Conservation (phyloP, 2,113 vertebrate genomes). For the Ictalurus punctatus region DNA sequence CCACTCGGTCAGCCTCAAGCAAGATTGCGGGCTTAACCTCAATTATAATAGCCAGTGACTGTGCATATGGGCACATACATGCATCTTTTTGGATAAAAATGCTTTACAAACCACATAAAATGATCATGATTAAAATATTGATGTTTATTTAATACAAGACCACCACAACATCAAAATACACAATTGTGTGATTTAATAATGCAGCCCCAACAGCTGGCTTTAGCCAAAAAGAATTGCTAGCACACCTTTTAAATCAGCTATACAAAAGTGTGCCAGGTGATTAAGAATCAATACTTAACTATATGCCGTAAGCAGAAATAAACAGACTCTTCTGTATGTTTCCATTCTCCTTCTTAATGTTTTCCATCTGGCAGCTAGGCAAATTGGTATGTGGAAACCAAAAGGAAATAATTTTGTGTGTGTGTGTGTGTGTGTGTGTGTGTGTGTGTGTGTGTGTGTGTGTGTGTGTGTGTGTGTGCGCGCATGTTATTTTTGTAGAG, state of each 20-base stretch:
- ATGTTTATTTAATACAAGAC: neutral
- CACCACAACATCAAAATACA: neutral
- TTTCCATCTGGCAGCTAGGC: neutral
- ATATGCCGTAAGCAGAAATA: neutral
- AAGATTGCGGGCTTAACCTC: slow-evolving; percentile 33
- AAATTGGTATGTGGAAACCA: neutral
- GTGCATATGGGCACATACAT: neutral
- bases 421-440: too few relatives aligned
- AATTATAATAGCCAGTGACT: slow-evolving; percentile 23
- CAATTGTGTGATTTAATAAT: neutral
- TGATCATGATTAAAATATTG: neutral
- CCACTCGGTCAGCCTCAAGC: slow-evolving; percentile 48
- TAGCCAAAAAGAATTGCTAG: neutral
- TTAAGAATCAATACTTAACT: neutral
- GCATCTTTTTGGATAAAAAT: neutral
- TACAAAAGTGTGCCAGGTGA: neutral
- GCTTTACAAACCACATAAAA: neutral
- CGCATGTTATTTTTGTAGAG: too few relatives aligned
- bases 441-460: too few relatives aligned
- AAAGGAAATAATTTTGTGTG: neutral
- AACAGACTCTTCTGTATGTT: neutral
- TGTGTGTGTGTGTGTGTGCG: too few relatives aligned
- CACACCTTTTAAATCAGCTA: slow-evolving; percentile 1
- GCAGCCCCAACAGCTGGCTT: neutral
- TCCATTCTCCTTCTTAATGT: neutral